A percentile compares a stretch with the other conserved stretches of the same genome.
Evolutionary conservation across 2,888 invertebrate genomes (phyloP).

Genomic region (Latrodectus elegans): DNA sequence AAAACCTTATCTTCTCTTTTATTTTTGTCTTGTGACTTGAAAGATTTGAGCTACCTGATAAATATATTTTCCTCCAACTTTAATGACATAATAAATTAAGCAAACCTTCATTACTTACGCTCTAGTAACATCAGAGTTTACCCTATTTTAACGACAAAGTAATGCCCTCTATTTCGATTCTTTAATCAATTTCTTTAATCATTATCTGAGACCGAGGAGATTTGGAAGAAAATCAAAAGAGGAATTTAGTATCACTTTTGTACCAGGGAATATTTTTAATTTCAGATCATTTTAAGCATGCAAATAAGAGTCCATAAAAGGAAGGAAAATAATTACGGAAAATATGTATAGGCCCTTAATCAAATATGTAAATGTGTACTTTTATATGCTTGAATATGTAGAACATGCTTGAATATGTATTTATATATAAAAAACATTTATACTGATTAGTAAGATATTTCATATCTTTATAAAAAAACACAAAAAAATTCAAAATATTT

Average conservation of each 20-base stretch:
- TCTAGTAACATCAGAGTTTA: not conserved
- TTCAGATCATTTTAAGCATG: not conserved
- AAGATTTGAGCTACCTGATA: not conserved
- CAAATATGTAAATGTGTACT: too few relatives aligned
- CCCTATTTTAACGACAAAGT: not conserved
- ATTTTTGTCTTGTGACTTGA: too few relatives aligned
- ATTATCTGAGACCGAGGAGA: not conserved
- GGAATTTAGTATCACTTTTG: not conserved
- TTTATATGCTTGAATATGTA: too few relatives aligned
- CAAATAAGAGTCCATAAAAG: too few relatives aligned
- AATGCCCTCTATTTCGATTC: not conserved
- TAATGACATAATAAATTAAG: not conserved
- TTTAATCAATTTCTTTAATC: constrained; percentile 2
- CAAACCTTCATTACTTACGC: not conserved
- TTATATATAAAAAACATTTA: too few relatives aligned
- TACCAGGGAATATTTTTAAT: not conserved
- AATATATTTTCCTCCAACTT: not conserved
- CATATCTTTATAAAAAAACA: too few relatives aligned
- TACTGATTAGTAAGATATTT: too few relatives aligned
- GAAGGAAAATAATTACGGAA: too few relatives aligned
- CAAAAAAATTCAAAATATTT: too few relatives aligned
- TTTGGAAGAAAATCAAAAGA: not conserved
- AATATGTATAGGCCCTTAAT: too few relatives aligned
- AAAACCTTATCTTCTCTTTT: too few relatives aligned
- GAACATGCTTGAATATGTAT: too few relatives aligned